Evolutionary conservation across 1,140 invertebrate genomes (phyloP), one percentile per base, ranked within the genome.

Genomic region (Aethina tumida): DNA sequence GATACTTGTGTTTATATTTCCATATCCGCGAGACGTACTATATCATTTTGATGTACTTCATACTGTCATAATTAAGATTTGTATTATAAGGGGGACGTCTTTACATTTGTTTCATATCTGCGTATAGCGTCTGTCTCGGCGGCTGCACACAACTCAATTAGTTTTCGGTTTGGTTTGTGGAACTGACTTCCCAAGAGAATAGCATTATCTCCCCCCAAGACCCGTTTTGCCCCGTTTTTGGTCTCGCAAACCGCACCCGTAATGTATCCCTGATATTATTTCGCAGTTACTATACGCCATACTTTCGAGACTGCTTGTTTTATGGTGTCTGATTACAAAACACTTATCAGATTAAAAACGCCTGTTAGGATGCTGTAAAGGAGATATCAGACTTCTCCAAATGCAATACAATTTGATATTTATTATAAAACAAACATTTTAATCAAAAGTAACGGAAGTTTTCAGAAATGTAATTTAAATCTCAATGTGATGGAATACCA

Each of bases 101-200:
- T 43, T 50, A 36, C 48, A 47, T 50, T 50, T 50, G 48, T 47
- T 50, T 44, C 37, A 26, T 50, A 50, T 50, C 43, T 47, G 33
- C 41, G 42, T 50, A n/a, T 43, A 39, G 43, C 39, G 35, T 38
- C 29, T 40, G 27, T 31, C 30, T 35, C 29, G 17, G 43, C 29
- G 37, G 39, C 39, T 45, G 40, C 48, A 45, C 43, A 49, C 49
- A 51, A 51, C 49, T 51, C 49, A 51, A 51, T 51, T 51, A 51
- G 49, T 51, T 51, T 49, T 49, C 36, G 46, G 46, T 50, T 41
- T 50, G 48, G 45, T 47, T 46, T 39, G 43, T 37, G 37, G 39
- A 40, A 13, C 17, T 21, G 28, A 27, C 21, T 37, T 41, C 41
- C 44, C 45, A 26, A 20, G 44, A 39, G 47, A 50, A 47, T 47